Evolutionary conservation across 2,888 invertebrate species (phyloP), one percentile per base, ranked within the genome.

Genomic region (Tachina grossa): DNA sequence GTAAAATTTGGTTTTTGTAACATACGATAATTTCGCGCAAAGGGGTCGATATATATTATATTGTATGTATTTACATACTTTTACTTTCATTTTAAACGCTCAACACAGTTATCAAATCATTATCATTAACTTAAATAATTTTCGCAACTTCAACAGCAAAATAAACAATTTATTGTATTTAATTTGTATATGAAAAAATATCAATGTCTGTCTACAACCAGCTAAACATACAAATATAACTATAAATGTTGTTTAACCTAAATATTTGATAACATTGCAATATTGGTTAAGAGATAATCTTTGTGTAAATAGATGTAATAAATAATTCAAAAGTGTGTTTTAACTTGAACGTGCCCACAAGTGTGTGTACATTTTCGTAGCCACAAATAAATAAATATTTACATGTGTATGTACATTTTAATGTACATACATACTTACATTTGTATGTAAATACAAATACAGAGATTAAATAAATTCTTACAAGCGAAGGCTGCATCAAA

Each of bases 181-280:
- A 55, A 47, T 79, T 79, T 72, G 31, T 39, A 51, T 61, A 6
- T 31, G 31, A 13, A 53, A 76, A 61, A 57, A 53, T n/a, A 19
- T 2, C 10, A 53, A 31, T 6, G 31, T 31, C 16, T 45, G 45
- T 49, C 16, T 14, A 39, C 6, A 49, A 31, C 14, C 19, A 45
- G 1, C 63, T 43, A 63, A 77, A 68, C 11, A 47, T 61, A 31
- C 11, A 47, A 53, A 69, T 59, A 9, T 43, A 5, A 51, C 6
- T 9, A 51, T 49, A 65, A 72, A 65, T 13, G 65, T 13, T 63
- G 43, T 80, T 80, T 66, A 72, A 74, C 72, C 80, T 57, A 74
- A 80, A 80, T 80, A 79, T 65, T 66, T 66, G 43, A 74, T 72
- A 74, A 43, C 19, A n/a, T 43, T 39, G 71, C 55, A 71, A 53